Percentiles rank a stretch among this genome's conserved stretches.
These are phyloP conservation scores for Athalia cordata DNA, from an alignment of 2,888 invertebrate genomes.

Conservation along the genomic window DNA sequence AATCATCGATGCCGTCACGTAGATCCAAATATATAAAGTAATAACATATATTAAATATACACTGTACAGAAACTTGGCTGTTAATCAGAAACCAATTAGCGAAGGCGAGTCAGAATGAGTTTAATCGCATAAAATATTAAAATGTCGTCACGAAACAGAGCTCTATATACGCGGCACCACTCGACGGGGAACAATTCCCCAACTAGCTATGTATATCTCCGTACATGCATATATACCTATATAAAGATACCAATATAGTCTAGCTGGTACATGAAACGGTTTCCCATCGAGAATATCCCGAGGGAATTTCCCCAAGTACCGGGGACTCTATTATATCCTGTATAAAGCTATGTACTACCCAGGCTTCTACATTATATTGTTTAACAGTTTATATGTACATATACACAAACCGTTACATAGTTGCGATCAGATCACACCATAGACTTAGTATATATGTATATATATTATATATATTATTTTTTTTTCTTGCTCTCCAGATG, in stretches of 20 bases:
- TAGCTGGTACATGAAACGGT: slow-evolving; percentile 48
- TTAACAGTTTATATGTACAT: slow-evolving; percentile 29
- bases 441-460: too few relatives aligned
- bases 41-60: slow-evolving; percentile 53
- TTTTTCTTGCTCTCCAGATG: too few relatives aligned
- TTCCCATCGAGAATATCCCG: slow-evolving; percentile 53
- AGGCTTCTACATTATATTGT: slow-evolving; percentile 28
- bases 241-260: slow-evolving; percentile 32
- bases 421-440: background rate
- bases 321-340: slow-evolving; percentile 45
- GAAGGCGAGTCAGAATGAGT: slow-evolving; percentile 67
- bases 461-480: too few relatives aligned
- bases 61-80: slow-evolving; percentile 61
- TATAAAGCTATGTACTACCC: slow-evolving; percentile 19
- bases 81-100: slow-evolving; percentile 73
- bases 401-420: slow-evolving; percentile 40
- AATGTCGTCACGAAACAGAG: slow-evolving; percentile 59
- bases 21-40: background rate
- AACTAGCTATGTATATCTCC: slow-evolving; percentile 8
- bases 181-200: slow-evolving; percentile 19
- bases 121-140: slow-evolving; percentile 72
- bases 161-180: background rate
- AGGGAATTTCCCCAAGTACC: slow-evolving; percentile 50
- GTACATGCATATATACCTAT: too few relatives aligned
- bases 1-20: background rate